phyloP scores from a whole-genome alignment of 2,113 vertebrate genomes.

The Percina caprodes region DNA sequence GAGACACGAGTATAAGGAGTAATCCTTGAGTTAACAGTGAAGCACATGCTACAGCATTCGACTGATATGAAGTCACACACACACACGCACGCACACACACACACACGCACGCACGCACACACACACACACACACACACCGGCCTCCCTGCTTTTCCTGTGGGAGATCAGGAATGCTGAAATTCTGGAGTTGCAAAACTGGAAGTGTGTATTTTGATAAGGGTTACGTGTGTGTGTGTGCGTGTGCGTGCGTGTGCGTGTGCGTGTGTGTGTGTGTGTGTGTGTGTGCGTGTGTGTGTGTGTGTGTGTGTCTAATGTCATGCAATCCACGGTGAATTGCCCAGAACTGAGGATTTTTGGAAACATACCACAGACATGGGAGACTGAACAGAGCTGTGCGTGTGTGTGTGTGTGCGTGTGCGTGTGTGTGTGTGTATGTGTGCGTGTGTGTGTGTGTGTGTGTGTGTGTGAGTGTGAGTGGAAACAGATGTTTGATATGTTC shows the following conservation, averaged over 20 bases:
- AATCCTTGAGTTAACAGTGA: not conserved
- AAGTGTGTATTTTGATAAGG: slow-evolving; percentile 72
- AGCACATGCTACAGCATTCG: not conserved
- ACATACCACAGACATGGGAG: slow-evolving; percentile 57
- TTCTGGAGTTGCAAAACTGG: slow-evolving; percentile 47
- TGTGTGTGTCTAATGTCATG: slow-evolving; percentile 53
- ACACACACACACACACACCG: slow-evolving; percentile 3
- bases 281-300: slow-evolving; percentile 26
- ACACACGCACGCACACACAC: slow-evolving; percentile 6
- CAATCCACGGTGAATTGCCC: slow-evolving; percentile 26
- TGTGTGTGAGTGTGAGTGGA: no score
- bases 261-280: slow-evolving; percentile 20
- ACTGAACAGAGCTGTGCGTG: slow-evolving; percentile 37
- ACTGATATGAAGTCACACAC: not conserved
- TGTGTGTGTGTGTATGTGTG: no score
- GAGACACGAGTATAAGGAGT: not conserved
- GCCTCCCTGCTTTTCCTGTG: slow-evolving; percentile 41
- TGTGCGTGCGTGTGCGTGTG: slow-evolving; percentile 23
- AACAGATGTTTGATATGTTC: slow-evolving; percentile 71
- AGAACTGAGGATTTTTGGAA: slow-evolving; percentile 50
- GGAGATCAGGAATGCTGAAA: slow-evolving; percentile 69
- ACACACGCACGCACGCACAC: slow-evolving; percentile 33
- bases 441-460: no score
- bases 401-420: slow-evolving; percentile 49
- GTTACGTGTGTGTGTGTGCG: slow-evolving; percentile 40